Percentiles rank a stretch among this genome's conserved stretches.
Evolutionary conservation across 2,888 invertebrate genomes (phyloP).

Genomic region (Rhimphoctona megacephalus): DNA sequence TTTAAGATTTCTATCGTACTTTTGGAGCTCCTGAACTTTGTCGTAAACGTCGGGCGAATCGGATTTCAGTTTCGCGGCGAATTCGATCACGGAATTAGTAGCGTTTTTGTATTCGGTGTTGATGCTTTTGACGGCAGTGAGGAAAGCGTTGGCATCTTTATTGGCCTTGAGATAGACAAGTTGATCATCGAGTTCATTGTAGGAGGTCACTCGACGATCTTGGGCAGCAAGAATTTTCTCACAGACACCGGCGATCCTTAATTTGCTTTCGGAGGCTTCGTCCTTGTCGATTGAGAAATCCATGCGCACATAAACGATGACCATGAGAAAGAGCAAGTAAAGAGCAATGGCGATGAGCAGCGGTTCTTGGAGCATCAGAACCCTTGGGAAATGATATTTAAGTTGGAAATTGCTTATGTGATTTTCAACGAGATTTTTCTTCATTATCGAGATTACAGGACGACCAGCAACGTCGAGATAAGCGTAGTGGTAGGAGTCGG

Average conservation of each 20-base stretch:
- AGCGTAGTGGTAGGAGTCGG: slow-evolving; percentile 93
- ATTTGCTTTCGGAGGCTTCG: slow-evolving; percentile 86
- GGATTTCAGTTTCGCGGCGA: slow-evolving; percentile 86
- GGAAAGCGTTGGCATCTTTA: slow-evolving; percentile 86
- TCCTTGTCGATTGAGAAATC: slow-evolving; percentile 97
- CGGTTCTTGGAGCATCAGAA: slow-evolving; percentile 97
- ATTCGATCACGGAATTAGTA: slow-evolving; percentile 86
- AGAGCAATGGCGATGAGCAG: slow-evolving; percentile 95
- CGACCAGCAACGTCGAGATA: slow-evolving; percentile 98
- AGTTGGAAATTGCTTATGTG: slow-evolving; percentile 98
- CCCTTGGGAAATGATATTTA: slow-evolving; percentile 94
- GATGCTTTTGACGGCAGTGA: slow-evolving; percentile 86
- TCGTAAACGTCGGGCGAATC: slow-evolving; percentile 88
- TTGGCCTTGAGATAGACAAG: slow-evolving; percentile 87
- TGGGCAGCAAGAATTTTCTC: slow-evolving; percentile 87
- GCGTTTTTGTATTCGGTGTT: slow-evolving; percentile 87
- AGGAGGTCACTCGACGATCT: slow-evolving; percentile 87
- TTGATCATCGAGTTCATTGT: slow-evolving; percentile 88
- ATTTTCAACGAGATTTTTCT: slow-evolving; percentile 96
- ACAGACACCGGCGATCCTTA: slow-evolving; percentile 85
- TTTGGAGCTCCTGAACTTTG: slow-evolving; percentile 87
- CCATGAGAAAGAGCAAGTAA: slow-evolving; percentile 94
- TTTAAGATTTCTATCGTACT: slow-evolving; percentile 86
- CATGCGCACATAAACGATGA: slow-evolving; percentile 97
- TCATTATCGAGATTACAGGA: slow-evolving; percentile 93